Percentiles rank a stretch among this genome's conserved stretches.
Evolutionary conservation across 2,113 vertebrate genomes (phyloP).

Genomic region (Passerina amoena): DNA sequence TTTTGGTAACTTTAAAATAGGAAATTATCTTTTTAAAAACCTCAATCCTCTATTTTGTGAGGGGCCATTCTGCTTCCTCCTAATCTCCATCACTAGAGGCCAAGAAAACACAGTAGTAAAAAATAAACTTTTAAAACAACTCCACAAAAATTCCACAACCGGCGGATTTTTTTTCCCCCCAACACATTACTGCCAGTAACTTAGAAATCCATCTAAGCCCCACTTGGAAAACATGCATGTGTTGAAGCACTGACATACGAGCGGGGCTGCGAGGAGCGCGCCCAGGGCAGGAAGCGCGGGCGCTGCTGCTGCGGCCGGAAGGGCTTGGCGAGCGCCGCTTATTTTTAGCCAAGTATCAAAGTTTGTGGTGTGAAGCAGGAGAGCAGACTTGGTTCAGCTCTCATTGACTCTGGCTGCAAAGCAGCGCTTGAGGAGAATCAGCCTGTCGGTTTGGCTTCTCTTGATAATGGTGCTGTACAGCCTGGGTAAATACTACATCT

Average conservation of each 20-base stretch:
- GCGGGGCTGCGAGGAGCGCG: too few relatives aligned
- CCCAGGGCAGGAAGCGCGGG: neutral
- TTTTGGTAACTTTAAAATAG: neutral
- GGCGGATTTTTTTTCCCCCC: fast-evolving
- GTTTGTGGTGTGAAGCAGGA: neutral
- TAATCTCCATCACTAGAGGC: neutral
- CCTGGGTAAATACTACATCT: neutral
- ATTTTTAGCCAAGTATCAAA: neutral
- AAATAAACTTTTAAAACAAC: neutral
- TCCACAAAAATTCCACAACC: neutral
- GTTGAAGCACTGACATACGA: fast-evolving
- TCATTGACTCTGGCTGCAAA: neutral
- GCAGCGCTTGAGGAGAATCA: neutral
- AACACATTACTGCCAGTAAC: neutral
- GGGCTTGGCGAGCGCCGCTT: fast-evolving
- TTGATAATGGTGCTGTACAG: neutral
- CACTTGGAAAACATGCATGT: fast-evolving
- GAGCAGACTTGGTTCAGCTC: fast-evolving
- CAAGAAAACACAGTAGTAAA: neutral
- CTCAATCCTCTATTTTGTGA: neutral
- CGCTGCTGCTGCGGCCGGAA: neutral
- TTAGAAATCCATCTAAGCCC: neutral
- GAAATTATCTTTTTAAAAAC: neutral
- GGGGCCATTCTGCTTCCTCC: neutral
- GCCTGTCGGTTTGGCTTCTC: neutral